Conservation (phyloP, 2,113 vertebrate genomes). For the Boulengeromyrus knoepffleri region DNA sequence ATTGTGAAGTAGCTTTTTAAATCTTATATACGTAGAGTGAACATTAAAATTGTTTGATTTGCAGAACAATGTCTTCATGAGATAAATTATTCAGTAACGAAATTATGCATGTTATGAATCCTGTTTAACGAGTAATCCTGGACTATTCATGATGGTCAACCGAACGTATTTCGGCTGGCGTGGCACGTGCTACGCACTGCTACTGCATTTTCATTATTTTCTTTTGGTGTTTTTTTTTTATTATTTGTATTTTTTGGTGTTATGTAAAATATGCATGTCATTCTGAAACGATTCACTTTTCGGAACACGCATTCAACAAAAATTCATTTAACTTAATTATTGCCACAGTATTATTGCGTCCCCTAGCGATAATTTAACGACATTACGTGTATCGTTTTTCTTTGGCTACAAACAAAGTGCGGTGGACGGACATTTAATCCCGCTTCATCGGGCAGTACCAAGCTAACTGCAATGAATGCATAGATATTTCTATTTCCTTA, state of each 20-base stretch:
- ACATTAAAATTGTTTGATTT: not conserved
- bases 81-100: not conserved
- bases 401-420: not conserved
- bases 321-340: not conserved
- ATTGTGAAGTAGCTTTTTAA: not conserved
- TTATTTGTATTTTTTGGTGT: not conserved
- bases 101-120: not conserved
- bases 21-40: not conserved
- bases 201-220: no score
- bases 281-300: not conserved
- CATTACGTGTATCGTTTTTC: not conserved
- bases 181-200: no score
- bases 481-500: not conserved
- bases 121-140: not conserved
- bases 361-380: not conserved
- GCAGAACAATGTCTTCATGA: not conserved
- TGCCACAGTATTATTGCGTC: not conserved
- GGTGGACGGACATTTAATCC: not conserved
- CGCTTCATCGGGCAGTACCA: not conserved
- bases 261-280: not conserved
- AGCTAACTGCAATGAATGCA: not conserved
- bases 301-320: not conserved
- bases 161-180: not conserved
- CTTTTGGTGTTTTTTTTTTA: no score
- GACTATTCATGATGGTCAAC: not conserved